Base-by-base conservation (phyloP, 2,888 invertebrate genomes). In the Diplolepis rosae region DNA sequence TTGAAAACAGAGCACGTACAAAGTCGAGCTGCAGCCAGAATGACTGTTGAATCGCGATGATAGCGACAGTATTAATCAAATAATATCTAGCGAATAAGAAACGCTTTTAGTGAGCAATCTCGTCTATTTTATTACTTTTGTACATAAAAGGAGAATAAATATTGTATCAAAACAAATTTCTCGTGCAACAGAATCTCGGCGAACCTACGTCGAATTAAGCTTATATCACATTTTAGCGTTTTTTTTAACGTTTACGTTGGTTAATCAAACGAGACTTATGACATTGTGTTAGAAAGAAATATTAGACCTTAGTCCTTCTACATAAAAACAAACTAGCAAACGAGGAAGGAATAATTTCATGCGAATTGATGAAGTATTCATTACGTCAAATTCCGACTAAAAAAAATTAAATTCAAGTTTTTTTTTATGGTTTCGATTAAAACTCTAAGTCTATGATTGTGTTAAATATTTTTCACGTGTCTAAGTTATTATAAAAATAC, bases 101-200 rank as follows among this genome's bases (percentile, higher is more conserved):
- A 7, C 50, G 13, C 71, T 73, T 75, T 35, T 77, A 70, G 35
- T 61, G 71, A 73, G 50, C 54, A 73, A 61, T 67, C 65, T 51
- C 71, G 50, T 73, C 68, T 83, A 84, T 82, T 84, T 85, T 83
- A 80, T 75, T 82, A 82, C 76, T 76, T 84, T 82, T 86, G 83
- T 87, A 86, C 82, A 87, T 85, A 85, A 79, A 83, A 79, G 80
- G 82, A 68, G 77, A 84, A 85, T 83, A 85, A 85, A 85, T 79
- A 82, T 75, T 76, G 79, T 81, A 61, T 61, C 39, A 61, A 52
- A 75, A 79, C 75, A 76, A 78, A 79, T 75, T 79, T 39, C 24
- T 61, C 39, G 7, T 61, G 22, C 48, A 22, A 22, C 39, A 35
- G 24, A 35, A 24, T 39, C 39, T 61, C 39, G 22, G 22, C n/a